These are phyloP conservation scores for Ptychochromis oligacanthus DNA, from an alignment of 2,113 vertebrate species.

Conservation along the genomic window DNA sequence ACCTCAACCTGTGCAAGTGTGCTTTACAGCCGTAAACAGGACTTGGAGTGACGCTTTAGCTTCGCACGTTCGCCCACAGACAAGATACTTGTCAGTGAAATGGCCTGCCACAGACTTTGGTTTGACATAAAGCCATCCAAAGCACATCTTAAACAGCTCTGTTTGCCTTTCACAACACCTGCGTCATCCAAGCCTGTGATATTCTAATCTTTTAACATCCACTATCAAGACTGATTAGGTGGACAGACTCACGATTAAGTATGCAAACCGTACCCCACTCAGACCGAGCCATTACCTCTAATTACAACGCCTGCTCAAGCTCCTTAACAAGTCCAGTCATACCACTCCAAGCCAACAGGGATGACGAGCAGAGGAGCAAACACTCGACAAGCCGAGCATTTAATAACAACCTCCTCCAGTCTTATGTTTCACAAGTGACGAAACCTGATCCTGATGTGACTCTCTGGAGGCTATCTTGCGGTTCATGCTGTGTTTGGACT, in stretches of 20 bases:
- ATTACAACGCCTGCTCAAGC: slow-evolving; percentile 3
- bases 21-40: no score
- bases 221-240: background rate
- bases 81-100: background rate
- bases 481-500: slow-evolving; percentile 20
- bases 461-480: slow-evolving; percentile 20
- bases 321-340: slow-evolving; percentile 11
- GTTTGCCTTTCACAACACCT: background rate
- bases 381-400: slow-evolving; percentile 9
- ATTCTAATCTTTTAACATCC: background rate
- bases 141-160: background rate
- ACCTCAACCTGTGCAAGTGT: no score
- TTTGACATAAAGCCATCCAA: background rate
- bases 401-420: background rate
- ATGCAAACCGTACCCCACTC: slow-evolving; percentile 11
- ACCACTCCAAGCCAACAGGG: background rate
- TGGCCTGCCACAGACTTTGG: background rate
- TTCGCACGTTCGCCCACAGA: background rate
- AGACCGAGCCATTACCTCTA: slow-evolving; percentile 15
- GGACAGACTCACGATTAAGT: background rate
- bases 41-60: background rate
- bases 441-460: slow-evolving; percentile 39
- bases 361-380: background rate
- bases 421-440: background rate
- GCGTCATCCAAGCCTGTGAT: background rate